These are phyloP conservation scores for Chrysotoxum bicinctum DNA, from an alignment of 2,888 invertebrate species.

Conservation along the genomic window DNA sequence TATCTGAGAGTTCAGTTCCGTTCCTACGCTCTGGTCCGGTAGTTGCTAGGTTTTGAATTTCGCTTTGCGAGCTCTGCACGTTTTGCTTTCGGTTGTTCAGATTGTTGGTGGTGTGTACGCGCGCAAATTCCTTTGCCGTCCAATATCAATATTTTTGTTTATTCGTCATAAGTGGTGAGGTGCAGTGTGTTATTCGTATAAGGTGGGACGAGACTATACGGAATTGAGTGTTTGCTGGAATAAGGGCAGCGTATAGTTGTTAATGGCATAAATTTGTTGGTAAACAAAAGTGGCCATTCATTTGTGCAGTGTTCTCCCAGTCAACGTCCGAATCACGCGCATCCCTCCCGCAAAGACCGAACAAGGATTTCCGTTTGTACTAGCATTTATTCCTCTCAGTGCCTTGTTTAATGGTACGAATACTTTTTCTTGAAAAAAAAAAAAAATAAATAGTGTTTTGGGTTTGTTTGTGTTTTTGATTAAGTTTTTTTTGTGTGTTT, in stretches of 20 bases:
- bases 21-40: conserved; percentile 64
- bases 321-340: conserved; percentile 1
- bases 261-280: conserved; percentile 55
- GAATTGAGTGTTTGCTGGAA: conserved; percentile 27
- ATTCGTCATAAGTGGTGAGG: conserved; percentile 10
- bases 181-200: neutral
- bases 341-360: neutral
- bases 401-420: conserved; percentile 29
- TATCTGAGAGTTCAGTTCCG: conserved; percentile 68
- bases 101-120: conserved; percentile 39
- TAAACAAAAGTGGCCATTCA: conserved; percentile 56
- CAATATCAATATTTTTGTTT: conserved; percentile 46
- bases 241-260: conserved; percentile 20
- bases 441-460: neutral
- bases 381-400: conserved; percentile 3
- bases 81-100: conserved; percentile 32
- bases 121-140: conserved; percentile 43
- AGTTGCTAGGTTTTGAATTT: conserved; percentile 61
- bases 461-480: conserved; percentile 6
- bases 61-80: conserved; percentile 11
- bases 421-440: neutral
- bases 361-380: conserved; percentile 14
- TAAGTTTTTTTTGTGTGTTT: conserved; percentile 9
- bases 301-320: neutral
- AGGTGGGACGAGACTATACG: neutral